phyloP scores from a whole-genome alignment of 2,113 vertebrate genomes.

The Monarcha castaneiventris region DNA sequence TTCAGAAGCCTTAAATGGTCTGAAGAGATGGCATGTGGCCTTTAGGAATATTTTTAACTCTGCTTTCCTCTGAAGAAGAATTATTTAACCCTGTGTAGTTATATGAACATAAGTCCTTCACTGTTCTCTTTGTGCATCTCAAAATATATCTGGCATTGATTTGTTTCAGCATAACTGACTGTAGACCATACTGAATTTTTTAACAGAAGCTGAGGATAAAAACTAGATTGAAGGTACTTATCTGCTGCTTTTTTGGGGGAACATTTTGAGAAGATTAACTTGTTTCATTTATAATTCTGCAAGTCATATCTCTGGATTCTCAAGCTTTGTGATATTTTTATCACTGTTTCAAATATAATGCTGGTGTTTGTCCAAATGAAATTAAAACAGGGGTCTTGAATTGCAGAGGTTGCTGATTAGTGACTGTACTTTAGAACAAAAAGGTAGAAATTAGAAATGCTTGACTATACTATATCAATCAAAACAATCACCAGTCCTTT shows the following conservation, averaged over 20 bases:
- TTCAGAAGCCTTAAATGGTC: conserved; percentile 74
- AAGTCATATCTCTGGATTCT: background rate
- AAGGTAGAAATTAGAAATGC: background rate
- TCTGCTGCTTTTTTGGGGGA: background rate
- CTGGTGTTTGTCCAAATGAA: background rate
- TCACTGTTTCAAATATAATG: background rate
- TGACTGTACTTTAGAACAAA: background rate
- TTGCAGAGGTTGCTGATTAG: background rate
- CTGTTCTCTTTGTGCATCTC: background rate
- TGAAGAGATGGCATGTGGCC: conserved; percentile 74
- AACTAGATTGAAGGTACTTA: background rate
- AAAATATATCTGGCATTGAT: background rate
- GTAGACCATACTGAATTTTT: background rate
- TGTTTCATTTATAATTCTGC: background rate
- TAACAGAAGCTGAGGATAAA: background rate
- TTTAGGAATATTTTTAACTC: conserved; percentile 76
- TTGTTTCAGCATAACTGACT: background rate
- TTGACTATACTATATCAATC: background rate
- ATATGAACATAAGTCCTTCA: background rate
- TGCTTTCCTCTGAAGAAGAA: conserved; percentile 51
- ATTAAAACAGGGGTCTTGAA: background rate
- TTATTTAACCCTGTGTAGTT: conserved; percentile 62
- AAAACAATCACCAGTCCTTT: background rate
- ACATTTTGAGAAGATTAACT: background rate
- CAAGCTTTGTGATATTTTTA: background rate